These are phyloP conservation scores for Drosophila kambysellisi DNA, from an alignment of 2,888 invertebrate genomes.

Conservation along the genomic window DNA sequence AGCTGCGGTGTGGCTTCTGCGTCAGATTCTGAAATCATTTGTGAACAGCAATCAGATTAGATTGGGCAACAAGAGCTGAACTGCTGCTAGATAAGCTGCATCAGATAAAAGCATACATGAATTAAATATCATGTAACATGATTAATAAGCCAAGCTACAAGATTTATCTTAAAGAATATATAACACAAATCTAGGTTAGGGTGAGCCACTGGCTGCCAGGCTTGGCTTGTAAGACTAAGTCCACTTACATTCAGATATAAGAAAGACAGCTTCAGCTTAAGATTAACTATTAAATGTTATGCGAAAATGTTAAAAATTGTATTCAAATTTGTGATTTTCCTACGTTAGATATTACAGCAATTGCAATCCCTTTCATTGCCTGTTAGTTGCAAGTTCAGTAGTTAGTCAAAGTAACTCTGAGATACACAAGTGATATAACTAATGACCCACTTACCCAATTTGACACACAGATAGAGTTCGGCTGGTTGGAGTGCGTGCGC, in stretches of 20 bases:
- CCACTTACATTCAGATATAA: not conserved
- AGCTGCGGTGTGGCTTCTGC: constrained; percentile 60
- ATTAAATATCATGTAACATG: not conserved
- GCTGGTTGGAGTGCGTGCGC: constrained; percentile 87
- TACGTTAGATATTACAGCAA: not conserved
- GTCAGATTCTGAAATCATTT: constrained; percentile 47
- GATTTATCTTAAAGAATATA: not conserved
- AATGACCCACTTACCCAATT: constrained; percentile 80
- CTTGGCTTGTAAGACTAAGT: not conserved
- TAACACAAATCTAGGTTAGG: too few species aligned
- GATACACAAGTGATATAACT: not conserved
- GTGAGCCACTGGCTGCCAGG: not conserved
- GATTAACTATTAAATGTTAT: not conserved
- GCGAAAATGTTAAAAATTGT: not conserved
- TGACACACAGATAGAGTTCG: constrained; percentile 89
- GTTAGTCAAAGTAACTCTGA: not conserved
- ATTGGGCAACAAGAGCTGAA: not conserved
- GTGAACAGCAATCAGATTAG: constrained; percentile 26
- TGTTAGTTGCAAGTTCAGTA: not conserved
- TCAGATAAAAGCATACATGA: not conserved
- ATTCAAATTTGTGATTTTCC: not conserved
- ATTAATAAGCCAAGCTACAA: not conserved
- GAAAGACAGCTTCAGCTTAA: not conserved
- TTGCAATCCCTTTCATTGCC: not conserved
- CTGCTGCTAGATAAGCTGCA: not conserved